Percentiles rank a stretch among this genome's conserved stretches.
Evolutionary conservation across 30 jellyfish, hydroid and myxozoan genomes (phyloP).

Genomic region (Turritopsis rubra): DNA sequence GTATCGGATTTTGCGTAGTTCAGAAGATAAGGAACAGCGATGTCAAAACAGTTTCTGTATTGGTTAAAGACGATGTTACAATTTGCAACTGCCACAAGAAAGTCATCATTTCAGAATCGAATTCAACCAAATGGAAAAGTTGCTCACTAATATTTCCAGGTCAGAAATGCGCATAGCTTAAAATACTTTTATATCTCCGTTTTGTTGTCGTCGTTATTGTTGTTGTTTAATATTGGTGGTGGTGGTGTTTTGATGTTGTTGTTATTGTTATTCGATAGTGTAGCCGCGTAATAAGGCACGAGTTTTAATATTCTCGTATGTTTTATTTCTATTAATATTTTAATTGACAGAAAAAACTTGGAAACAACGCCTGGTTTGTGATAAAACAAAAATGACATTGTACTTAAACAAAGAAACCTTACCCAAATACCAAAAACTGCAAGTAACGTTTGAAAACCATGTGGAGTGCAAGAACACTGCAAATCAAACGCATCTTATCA

Average conservation of each 20-base stretch:
- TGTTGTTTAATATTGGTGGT: not conserved
- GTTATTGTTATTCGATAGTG: too few relatives aligned
- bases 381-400: not conserved
- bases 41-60: not conserved
- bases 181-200: too few relatives aligned
- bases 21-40: not conserved
- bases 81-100: not conserved
- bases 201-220: not conserved
- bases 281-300: too few relatives aligned
- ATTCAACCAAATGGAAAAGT: not conserved
- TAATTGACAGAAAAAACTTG: not conserved
- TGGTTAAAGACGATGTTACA: not conserved
- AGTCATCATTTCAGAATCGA: not conserved
- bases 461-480: not conserved
- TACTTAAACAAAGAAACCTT: not conserved
- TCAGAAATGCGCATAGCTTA: not conserved
- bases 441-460: not conserved
- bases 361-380: slow-evolving; percentile 1
- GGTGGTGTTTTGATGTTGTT: too few relatives aligned
- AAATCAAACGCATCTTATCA: not conserved
- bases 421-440: not conserved
- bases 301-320: too few relatives aligned
- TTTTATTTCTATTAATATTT: too few relatives aligned
- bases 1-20: not conserved
- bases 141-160: not conserved